phyloP scores from a whole-genome alignment of 2,797 vertebrate species.

The Dermochelys coriacea region DNA sequence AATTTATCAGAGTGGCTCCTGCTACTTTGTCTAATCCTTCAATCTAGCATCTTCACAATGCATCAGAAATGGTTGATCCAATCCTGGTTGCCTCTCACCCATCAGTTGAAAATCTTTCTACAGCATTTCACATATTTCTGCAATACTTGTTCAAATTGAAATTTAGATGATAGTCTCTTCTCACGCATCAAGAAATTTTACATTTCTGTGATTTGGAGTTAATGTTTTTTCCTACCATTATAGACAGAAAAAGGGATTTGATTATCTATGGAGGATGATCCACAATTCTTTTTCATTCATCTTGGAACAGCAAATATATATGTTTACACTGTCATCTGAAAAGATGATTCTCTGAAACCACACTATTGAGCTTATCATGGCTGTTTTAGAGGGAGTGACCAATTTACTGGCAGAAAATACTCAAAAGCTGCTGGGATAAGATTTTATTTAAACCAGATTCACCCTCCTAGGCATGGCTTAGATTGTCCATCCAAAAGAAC shows the following conservation, averaged over 20 bases:
- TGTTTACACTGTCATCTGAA: constrained; percentile 72
- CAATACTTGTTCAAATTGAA: constrained; percentile 58
- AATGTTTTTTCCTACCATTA: constrained; percentile 61
- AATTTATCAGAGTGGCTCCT: neutral
- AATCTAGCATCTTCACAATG: constrained; percentile 16
- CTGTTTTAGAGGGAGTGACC: constrained; percentile 55
- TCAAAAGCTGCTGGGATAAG: constrained; percentile 40
- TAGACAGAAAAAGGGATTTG: constrained; percentile 52
- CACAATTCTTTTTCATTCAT: constrained; percentile 63
- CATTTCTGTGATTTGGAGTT: constrained; percentile 62
- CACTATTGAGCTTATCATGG: constrained; percentile 62
- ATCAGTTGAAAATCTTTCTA: constrained; percentile 50
- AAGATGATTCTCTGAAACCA: constrained; percentile 62
- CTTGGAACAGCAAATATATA: constrained; percentile 70
- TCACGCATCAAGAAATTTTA: constrained; percentile 60
- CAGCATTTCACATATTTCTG: constrained; percentile 33
- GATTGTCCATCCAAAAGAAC: constrained; percentile 24
- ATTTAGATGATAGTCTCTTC: constrained; percentile 63
- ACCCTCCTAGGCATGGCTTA: neutral
- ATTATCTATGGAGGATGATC: constrained; percentile 68
- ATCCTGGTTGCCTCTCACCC: constrained; percentile 1
- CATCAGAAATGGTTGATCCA: neutral
- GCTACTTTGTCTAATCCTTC: constrained; percentile 43
- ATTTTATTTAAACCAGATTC: constrained; percentile 56
- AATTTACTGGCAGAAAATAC: constrained; percentile 48